Evolutionary conservation across 37 sponge, comb jelly and placozoan genomes (phyloP), one percentile per base, ranked within the genome.

Genomic region (Corticium candelabrum): DNA sequence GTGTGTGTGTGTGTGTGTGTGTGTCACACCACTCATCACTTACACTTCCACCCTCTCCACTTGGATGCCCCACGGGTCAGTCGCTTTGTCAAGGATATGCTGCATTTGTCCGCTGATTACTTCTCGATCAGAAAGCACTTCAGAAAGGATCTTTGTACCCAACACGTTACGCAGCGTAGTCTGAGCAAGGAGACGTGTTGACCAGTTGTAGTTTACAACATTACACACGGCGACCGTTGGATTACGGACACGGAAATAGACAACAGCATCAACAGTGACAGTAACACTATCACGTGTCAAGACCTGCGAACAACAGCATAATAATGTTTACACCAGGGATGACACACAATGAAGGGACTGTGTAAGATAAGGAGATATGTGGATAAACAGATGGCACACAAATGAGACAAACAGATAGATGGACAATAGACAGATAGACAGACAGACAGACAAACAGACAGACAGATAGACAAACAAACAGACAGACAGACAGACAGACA

Each of bases 231-330:
- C 83, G 5, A 89, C 74, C 41, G 89, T 82, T 2, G 96, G 90
- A 35, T 91, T 79, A 2, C 71, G 37, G 77, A 97, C 89, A 35
- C 85, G 67, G 77, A 79, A 97, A 78, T 94, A 89, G 34, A 97
- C 95, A 15, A 97, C 91, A 1, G 99, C 99, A 84, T 94, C 99
- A 31, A 97, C 99, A 11, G 87, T 68, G 1, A 97, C 90, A 5
- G 99, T 87, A 41, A 97, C 99, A 77, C 96, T 91, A 80, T 97
- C 99, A 69, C 87, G 88, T 15, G 97, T 82, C 37, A 96, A 70
- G n/a, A n/a, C n/a, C n/a, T n/a, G n/a, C n/a, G n/a, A n/a, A n/a
- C n/a, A n/a, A n/a, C n/a, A n/a, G 40, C 90, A n/a, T n/a, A n/a
- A n/a, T n/a, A n/a, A n/a, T n/a, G n/a, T n/a, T n/a, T n/a, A 21